Base-by-base conservation (phyloP, 2,797 vertebrate genomes). In the Nannoperca australis region DNA sequence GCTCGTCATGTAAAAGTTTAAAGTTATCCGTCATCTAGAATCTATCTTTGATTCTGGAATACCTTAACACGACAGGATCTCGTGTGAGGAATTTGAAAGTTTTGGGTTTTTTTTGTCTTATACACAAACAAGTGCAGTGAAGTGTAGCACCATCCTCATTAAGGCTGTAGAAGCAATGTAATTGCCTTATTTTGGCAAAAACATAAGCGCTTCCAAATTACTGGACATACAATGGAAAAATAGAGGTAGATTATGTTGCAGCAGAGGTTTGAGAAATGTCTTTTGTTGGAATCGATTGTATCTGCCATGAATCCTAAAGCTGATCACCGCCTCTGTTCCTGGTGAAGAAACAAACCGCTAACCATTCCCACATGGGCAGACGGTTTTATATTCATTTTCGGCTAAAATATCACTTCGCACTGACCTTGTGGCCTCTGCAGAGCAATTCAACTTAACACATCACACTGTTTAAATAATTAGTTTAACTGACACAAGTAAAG, bases 391-490 rank as follows among this genome's bases (percentile, higher is more conserved):
- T 47, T 47, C 18, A 47, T 20, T 20, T 47, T 20, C 3, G 6
- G 42, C 15, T 7, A 44, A 17, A 45, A 18, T 47, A 47, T 9
- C 45, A 9, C 45, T 20, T 9, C 7, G 20, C 3, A 18, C 18
- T 47, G 45, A 20, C 18, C 7, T 47, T 5, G 45, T n/a, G 47
- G 27, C 32, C 40, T 44, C 50, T 38, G 34, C 15, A 61, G 42
- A 30, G 12, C 20, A n/a, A 54, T 38, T 53, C 10, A 55, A 42
- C 24, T 49, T 7, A 60, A 38, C 17, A 17, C n/a, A 30, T 40
- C 54, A 27, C 14, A 22, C 34, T 7, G 49, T 36, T 65, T 12
- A 62, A 51, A 61, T 62, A 3, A 60, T 78, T 44, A 22, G 32
- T 50, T 40, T 60, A 56, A 69, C 30, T 3, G 1, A 59, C 72